Percentiles rank a stretch among this genome's conserved stretches.
Conservation (phyloP, 2,797 vertebrate genomes). For the Eulemur coronatus region DNA sequence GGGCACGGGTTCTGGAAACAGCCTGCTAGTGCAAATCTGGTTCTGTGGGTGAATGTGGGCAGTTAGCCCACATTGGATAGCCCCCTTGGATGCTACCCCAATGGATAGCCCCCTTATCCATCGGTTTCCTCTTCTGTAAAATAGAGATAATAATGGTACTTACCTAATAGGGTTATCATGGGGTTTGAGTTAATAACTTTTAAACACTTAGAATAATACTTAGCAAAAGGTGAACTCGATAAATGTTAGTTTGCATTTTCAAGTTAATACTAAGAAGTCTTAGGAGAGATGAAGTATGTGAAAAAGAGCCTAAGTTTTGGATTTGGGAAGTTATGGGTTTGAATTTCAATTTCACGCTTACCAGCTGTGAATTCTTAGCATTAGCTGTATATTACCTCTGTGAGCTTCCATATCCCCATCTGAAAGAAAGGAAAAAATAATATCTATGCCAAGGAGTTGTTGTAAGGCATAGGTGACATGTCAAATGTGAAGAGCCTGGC, state of each 20-base stretch:
- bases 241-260: constrained; percentile 11
- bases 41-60: neutral
- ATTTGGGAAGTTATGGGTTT: neutral
- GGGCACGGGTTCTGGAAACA: neutral
- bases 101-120: too few species aligned
- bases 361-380: neutral
- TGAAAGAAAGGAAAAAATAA: neutral
- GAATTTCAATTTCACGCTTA: neutral
- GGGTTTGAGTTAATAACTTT: neutral
- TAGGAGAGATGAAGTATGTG: neutral
- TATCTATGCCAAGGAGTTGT: neutral
- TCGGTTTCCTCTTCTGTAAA: neutral
- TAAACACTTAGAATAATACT: neutral
- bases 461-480: neutral
- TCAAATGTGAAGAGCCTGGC: neutral
- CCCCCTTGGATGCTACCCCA: too few species aligned
- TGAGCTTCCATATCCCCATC: neutral
- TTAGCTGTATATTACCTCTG: neutral
- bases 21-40: neutral
- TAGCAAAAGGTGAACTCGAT: neutral
- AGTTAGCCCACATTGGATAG: too few species aligned
- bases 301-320: neutral
- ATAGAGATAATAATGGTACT: neutral
- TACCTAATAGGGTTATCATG: neutral
- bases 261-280: neutral